A percentile compares a stretch with the other conserved stretches of the same genome.
These are phyloP conservation scores for Thalassophryne amazonica DNA, from an alignment of 2,797 vertebrate genomes.

Conservation along the genomic window DNA sequence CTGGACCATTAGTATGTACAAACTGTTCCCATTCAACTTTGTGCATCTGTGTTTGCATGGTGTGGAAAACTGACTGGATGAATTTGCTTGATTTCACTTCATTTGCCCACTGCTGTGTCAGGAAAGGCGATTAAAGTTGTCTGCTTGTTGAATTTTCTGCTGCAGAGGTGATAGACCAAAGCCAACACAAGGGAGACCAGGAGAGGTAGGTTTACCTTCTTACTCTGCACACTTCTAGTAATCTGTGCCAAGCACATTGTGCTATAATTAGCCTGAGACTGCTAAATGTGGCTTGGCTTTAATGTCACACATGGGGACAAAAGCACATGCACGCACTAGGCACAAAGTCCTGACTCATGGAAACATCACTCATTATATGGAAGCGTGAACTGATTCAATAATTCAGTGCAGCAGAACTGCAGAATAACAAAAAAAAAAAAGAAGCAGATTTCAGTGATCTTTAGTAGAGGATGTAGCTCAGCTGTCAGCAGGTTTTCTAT, in stretches of 20 bases:
- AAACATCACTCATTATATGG: constrained; percentile 47
- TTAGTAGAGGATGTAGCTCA: constrained; percentile 20
- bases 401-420: constrained; percentile 49
- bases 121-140: constrained; percentile 10
- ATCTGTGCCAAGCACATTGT: constrained; percentile 61
- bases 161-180: constrained; percentile 35
- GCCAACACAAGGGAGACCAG: constrained; percentile 16
- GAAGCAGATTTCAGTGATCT: constrained; percentile 29
- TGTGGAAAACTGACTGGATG: neutral
- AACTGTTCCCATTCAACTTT: constrained; percentile 1
- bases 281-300: constrained; percentile 60
- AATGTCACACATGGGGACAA: constrained; percentile 54
- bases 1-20: constrained; percentile 18
- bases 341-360: constrained; percentile 50
- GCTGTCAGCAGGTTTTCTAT: constrained; percentile 2
- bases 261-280: constrained; percentile 65
- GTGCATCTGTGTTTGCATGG: neutral
- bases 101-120: neutral
- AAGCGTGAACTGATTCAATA: constrained; percentile 38
- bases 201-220: constrained; percentile 38
- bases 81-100: neutral
- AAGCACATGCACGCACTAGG: constrained; percentile 19
- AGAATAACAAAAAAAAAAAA: constrained; percentile 38
- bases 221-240: constrained; percentile 43
- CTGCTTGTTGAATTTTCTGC: constrained; percentile 1